Conservation (phyloP, 92 coral and sea anemone species). For the Heliopora coerulea region DNA sequence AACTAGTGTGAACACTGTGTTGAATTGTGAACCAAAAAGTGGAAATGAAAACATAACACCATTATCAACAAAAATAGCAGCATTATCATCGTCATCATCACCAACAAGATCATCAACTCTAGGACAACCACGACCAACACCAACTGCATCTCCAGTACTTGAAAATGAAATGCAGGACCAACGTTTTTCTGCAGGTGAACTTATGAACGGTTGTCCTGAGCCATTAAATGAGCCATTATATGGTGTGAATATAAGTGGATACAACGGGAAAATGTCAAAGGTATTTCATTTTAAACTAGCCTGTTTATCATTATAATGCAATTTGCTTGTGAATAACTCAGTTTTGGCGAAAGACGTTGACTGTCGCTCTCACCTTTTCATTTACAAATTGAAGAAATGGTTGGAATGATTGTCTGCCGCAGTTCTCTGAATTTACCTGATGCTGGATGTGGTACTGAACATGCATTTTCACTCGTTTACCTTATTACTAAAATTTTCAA, state of each 20-base stretch:
- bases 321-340: too few relatives aligned
- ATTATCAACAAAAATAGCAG: background rate
- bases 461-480: too few relatives aligned
- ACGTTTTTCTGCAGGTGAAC: background rate
- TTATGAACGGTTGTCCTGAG: background rate
- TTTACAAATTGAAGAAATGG: too few relatives aligned
- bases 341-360: too few relatives aligned
- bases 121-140: background rate
- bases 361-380: too few relatives aligned
- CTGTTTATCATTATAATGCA: too few relatives aligned
- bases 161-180: background rate
- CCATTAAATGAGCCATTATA: background rate
- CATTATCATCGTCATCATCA: constrained; percentile 1
- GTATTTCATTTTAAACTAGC: background rate
- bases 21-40: constrained; percentile 2
- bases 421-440: too few relatives aligned
- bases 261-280: background rate
- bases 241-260: background rate
- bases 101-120: background rate
- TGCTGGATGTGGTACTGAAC: too few relatives aligned
- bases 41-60: background rate
- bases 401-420: too few relatives aligned
- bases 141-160: background rate
- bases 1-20: constrained; percentile 5
- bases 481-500: too few relatives aligned